Percentiles rank a stretch among this genome's conserved stretches.
Conservation (phyloP, 2,113 vertebrate species). For the Myxocyprinus asiaticus region DNA sequence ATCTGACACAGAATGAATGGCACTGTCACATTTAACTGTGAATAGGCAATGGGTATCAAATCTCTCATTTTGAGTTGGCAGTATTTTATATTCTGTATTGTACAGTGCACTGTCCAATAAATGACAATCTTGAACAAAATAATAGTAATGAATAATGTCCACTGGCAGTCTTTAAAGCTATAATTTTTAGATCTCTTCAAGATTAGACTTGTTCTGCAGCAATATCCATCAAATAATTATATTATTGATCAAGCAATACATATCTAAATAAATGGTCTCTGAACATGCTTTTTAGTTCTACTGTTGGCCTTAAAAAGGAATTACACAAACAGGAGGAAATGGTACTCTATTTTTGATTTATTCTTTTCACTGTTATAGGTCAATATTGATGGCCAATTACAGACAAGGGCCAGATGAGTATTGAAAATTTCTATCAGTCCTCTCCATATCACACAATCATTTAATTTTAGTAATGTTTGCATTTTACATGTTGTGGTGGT, state of each 20-base stretch:
- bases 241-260: too few species aligned
- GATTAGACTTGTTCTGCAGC: background rate
- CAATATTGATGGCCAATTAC: background rate
- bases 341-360: too few species aligned
- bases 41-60: background rate
- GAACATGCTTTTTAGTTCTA: too few species aligned
- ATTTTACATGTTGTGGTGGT: background rate
- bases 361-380: background rate
- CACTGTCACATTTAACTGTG: background rate
- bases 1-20: background rate
- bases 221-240: background rate
- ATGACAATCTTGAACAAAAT: background rate
- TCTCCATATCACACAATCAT: background rate
- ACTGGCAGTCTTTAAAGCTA: background rate
- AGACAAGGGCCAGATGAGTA: background rate
- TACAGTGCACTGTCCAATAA: background rate
- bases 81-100: background rate
- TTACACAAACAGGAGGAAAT: too few species aligned
- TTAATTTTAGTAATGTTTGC: slow-evolving; percentile 12
- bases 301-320: too few species aligned
- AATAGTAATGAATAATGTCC: background rate
- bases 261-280: too few species aligned
- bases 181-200: background rate
- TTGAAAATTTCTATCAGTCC: background rate
- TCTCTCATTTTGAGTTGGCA: background rate